Conservation (phyloP, 2,888 invertebrate genomes). For the Dynastes maya region DNA sequence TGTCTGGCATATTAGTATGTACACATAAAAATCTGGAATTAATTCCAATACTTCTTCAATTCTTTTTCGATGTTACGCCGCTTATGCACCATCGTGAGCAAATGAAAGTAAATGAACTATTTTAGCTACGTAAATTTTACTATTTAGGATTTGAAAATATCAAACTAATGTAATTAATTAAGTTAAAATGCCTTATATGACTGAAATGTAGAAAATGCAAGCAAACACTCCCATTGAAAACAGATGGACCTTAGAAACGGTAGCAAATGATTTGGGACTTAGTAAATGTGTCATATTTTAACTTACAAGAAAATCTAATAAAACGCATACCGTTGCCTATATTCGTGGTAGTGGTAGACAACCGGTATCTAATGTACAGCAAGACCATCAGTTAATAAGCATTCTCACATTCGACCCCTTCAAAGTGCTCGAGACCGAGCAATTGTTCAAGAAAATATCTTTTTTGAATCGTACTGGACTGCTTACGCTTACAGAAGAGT, state of each 20-base stretch:
- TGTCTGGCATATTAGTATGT: too few relatives aligned
- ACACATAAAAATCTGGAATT: too few relatives aligned
- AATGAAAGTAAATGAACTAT: not conserved
- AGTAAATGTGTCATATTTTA: not conserved
- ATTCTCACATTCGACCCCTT: not conserved
- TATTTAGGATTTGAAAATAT: not conserved
- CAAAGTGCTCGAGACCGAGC: not conserved
- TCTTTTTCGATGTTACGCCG: too few relatives aligned
- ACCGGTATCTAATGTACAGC: not conserved
- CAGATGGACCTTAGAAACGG: too few relatives aligned
- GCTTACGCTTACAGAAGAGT: not conserved
- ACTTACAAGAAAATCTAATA: not conserved
- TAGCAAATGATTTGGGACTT: not conserved
- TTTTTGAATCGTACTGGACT: not conserved
- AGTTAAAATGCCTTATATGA: not conserved
- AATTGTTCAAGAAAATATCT: not conserved
- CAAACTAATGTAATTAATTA: not conserved
- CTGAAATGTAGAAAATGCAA: not conserved
- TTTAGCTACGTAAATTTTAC: not conserved
- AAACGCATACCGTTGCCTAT: not conserved
- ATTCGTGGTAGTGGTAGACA: too few relatives aligned
- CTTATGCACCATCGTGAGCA: not conserved
- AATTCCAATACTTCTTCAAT: too few relatives aligned
- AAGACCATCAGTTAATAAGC: not conserved
- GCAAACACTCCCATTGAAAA: not conserved